These are phyloP conservation scores for Columbina picui DNA, from an alignment of 2,113 vertebrate species.

Conservation along the genomic window DNA sequence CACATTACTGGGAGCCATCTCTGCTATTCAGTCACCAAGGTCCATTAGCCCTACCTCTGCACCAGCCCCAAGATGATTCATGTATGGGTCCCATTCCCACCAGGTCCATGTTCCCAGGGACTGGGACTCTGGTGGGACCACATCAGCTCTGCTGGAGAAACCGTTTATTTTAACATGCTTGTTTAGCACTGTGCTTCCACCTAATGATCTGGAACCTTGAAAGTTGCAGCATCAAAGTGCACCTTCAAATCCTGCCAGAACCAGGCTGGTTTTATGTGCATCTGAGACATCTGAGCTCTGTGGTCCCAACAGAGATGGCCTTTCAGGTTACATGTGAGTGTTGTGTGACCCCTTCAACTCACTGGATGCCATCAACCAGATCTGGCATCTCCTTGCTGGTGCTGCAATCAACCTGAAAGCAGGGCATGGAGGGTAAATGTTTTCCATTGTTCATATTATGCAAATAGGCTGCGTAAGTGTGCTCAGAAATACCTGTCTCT, in stretches of 20 bases:
- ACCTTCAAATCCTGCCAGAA: not conserved
- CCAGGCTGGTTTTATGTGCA: not conserved
- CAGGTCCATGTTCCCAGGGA: rapidly evolving
- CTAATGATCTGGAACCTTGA: not conserved
- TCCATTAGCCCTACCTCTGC: rapidly evolving
- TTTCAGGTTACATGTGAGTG: not conserved
- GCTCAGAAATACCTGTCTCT: not conserved
- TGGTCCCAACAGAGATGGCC: not conserved
- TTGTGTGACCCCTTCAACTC: not conserved
- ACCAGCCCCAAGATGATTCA: not conserved
- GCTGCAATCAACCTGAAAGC: not conserved
- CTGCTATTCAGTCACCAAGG: rapidly evolving
- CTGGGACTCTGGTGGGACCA: not conserved
- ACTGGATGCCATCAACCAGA: rapidly evolving
- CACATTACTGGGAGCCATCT: rapidly evolving
- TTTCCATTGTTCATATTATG: not conserved
- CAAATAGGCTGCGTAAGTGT: rapidly evolving
- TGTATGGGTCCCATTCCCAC: rapidly evolving
- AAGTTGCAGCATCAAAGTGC: not conserved
- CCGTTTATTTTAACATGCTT: not conserved
- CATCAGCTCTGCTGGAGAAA: not conserved
- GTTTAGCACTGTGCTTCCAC: not conserved
- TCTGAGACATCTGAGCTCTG: not conserved
- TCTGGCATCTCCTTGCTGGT: not conserved
- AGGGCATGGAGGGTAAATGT: not conserved